A percentile compares a stretch with the other conserved stretches of the same genome.
Evolutionary conservation across 1,140 invertebrate species (phyloP).

Genomic region (Sarcophaga bullata): DNA sequence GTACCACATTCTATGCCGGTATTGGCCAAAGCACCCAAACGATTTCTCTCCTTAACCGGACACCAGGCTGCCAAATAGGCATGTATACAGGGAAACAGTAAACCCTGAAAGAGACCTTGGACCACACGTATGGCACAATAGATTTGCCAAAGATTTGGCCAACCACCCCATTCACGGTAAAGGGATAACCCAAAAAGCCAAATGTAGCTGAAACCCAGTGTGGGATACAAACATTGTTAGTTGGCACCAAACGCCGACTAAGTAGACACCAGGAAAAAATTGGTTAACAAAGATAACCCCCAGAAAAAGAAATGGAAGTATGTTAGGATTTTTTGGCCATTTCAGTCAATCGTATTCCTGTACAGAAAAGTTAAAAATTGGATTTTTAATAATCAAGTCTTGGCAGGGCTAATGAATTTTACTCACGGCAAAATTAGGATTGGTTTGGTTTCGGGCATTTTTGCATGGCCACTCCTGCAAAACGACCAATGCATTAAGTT

Average conservation of each 20-base stretch:
- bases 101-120: constrained; percentile 83
- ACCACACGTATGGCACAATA: constrained; percentile 73
- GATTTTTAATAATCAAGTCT: not conserved
- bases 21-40: constrained; percentile 71
- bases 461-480: constrained; percentile 70
- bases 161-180: constrained; percentile 66
- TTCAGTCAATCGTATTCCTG: constrained; percentile 69
- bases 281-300: constrained; percentile 75
- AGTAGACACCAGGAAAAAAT: too few species aligned
- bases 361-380: not conserved
- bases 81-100: constrained; percentile 82
- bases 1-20: constrained; percentile 78
- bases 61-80: constrained; percentile 84
- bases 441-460: constrained; percentile 52
- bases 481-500: constrained; percentile 76
- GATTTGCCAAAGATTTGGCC: too few species aligned
- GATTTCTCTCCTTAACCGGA: constrained; percentile 70
- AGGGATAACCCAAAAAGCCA: constrained; percentile 67
- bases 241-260: constrained; percentile 73
- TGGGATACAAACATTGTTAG: constrained; percentile 71
- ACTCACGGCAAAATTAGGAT: constrained; percentile 61
- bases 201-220: constrained; percentile 67
- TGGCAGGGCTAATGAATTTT: not conserved
- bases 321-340: constrained; percentile 67
- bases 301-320: constrained; percentile 77